Evolutionary conservation across 1,140 invertebrate species (phyloP).

Genomic region (Armadillidium nasatum): DNA sequence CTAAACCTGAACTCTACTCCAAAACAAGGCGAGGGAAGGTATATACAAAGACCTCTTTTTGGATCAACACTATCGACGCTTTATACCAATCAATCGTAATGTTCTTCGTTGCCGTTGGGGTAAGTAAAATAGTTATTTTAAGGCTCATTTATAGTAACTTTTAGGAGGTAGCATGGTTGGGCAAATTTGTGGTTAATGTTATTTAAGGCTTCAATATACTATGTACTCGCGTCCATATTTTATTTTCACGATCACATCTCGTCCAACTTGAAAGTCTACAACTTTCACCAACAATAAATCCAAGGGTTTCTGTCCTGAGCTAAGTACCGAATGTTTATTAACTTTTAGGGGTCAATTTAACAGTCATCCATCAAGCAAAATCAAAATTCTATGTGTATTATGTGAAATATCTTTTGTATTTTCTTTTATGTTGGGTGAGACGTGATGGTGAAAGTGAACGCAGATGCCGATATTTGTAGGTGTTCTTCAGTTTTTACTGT

Average conservation of each 20-base stretch:
- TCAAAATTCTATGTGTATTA: too few relatives aligned
- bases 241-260: background rate
- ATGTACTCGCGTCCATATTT: background rate
- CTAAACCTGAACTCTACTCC: slow-evolving; percentile 73
- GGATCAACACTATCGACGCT: slow-evolving; percentile 80
- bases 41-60: slow-evolving; percentile 82
- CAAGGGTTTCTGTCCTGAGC: background rate
- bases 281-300: background rate
- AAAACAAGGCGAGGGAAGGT: slow-evolving; percentile 69
- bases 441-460: too few relatives aligned
- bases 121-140: slow-evolving; percentile 50
- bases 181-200: slow-evolving; percentile 13
- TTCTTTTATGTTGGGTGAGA: too few relatives aligned
- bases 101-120: slow-evolving; percentile 74
- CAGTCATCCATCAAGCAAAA: too few relatives aligned
- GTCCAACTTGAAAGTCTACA: background rate
- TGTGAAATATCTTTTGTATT: too few relatives aligned
- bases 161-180: slow-evolving; percentile 3
- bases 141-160: too few relatives aligned
- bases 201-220: background rate
- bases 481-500: too few relatives aligned
- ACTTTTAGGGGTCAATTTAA: too few relatives aligned
- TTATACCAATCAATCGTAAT: slow-evolving; percentile 88
- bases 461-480: too few relatives aligned
- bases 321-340: too few relatives aligned